These are phyloP conservation scores for Hydra vulgaris DNA, from an alignment of 30 jellyfish, hydroid and myxozoan species.

Conservation along the genomic window DNA sequence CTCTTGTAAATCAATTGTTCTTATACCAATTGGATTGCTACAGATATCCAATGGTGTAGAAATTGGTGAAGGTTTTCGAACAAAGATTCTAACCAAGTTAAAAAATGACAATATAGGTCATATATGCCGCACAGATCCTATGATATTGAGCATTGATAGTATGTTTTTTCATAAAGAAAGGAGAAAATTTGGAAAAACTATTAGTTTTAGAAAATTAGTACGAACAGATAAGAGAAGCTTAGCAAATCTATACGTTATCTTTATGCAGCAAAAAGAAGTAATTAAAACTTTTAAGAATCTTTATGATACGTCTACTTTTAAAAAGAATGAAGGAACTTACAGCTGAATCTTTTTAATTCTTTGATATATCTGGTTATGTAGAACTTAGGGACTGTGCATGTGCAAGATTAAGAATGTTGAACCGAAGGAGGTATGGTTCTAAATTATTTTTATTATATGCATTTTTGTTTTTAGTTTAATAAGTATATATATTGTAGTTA, in stretches of 20 bases:
- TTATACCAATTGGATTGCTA: background rate
- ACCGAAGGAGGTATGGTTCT: conserved; percentile 13
- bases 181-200: conserved; percentile 12
- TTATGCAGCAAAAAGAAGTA: background rate
- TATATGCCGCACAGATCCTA: conserved; percentile 1
- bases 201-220: conserved; percentile 1
- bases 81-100: background rate
- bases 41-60: conserved; percentile 2
- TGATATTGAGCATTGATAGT: conserved; percentile 1
- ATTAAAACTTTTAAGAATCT: background rate
- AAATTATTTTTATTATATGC: too few relatives aligned
- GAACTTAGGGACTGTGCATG: conserved; percentile 16
- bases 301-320: background rate
- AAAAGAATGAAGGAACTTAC: background rate
- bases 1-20: background rate
- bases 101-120: conserved; percentile 3
- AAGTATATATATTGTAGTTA: too few relatives aligned
- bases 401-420: conserved; percentile 1
- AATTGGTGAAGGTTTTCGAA: conserved; percentile 1
- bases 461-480: too few relatives aligned
- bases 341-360: background rate
- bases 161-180: conserved; percentile 6
- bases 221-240: conserved; percentile 15
- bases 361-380: conserved; percentile 14
- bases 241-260: background rate